Evolutionary conservation across 2,888 invertebrate species (phyloP).

Genomic region (Cephonodes hylas): DNA sequence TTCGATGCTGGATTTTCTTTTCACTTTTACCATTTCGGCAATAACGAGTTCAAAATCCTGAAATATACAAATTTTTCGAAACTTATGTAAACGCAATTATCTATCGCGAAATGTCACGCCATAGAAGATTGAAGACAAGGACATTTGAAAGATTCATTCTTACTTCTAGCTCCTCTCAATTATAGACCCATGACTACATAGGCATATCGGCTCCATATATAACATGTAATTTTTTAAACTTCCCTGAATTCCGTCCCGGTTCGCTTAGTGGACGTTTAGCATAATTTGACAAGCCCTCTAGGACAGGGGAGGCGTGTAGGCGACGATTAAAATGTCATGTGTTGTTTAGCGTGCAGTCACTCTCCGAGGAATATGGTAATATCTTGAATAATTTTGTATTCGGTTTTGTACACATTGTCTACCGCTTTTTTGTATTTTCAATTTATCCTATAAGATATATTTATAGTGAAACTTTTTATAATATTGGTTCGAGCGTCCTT

Average conservation of each 20-base stretch:
- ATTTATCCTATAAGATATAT: not conserved
- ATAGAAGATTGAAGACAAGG: no score
- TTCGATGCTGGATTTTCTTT: not conserved
- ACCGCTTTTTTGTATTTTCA: not conserved
- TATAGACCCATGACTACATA: no score
- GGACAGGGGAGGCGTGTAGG: not conserved
- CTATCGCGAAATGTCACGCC: no score
- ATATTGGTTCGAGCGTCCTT: no score
- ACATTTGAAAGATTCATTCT: no score
- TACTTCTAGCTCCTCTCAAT: no score
- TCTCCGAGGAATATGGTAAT: not conserved
- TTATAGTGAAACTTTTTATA: no score
- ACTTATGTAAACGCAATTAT: no score
- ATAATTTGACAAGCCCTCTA: conserved; percentile 2
- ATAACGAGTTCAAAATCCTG: no score
- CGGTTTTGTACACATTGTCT: not conserved
- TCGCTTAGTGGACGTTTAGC: not conserved
- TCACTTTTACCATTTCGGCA: no score
- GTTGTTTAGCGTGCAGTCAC: not conserved
- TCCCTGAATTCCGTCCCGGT: not conserved
- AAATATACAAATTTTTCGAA: no score
- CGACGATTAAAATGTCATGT: not conserved
- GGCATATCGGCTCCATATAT: no score
- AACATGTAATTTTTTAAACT: not conserved
- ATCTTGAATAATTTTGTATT: not conserved